Percentiles rank a stretch among this genome's conserved stretches.
Conservation (phyloP, 2,797 vertebrate species). For the Natrix natrix region DNA sequence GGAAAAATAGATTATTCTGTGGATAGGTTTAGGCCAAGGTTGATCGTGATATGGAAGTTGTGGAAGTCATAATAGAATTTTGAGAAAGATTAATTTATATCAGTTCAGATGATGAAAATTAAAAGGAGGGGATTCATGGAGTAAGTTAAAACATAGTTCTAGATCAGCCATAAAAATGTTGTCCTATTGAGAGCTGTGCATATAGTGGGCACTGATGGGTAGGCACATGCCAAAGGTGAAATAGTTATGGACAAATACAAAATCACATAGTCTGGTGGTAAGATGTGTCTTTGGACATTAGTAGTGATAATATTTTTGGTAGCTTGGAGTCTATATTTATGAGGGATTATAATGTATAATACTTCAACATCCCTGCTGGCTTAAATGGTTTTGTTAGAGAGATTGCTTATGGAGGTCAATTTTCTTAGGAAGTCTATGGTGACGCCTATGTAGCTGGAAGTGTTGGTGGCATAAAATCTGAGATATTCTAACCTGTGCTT, state of each 20-base stretch:
- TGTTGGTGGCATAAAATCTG: background rate
- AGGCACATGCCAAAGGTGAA: background rate
- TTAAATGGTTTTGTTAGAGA: background rate
- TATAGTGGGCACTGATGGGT: background rate
- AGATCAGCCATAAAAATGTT: background rate
- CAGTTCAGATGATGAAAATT: background rate
- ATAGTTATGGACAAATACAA: background rate
- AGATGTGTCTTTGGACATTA: background rate
- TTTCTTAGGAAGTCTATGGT: background rate
- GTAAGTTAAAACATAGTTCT: background rate
- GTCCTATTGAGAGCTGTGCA: background rate
- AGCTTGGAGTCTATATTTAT: background rate
- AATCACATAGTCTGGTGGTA: background rate
- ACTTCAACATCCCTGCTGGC: background rate
- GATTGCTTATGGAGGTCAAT: background rate
- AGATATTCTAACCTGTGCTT: background rate
- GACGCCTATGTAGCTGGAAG: background rate
- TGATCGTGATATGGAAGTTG: background rate
- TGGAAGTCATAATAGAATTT: background rate
- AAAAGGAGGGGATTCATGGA: background rate
- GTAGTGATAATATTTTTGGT: background rate
- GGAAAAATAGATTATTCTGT: background rate
- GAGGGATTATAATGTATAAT: background rate
- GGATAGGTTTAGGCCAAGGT: background rate
- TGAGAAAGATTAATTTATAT: background rate